Evolutionary conservation across 2,797 vertebrate genomes (phyloP), one percentile per base, ranked within the genome.

Genomic region (Alfaro cultratus): DNA sequence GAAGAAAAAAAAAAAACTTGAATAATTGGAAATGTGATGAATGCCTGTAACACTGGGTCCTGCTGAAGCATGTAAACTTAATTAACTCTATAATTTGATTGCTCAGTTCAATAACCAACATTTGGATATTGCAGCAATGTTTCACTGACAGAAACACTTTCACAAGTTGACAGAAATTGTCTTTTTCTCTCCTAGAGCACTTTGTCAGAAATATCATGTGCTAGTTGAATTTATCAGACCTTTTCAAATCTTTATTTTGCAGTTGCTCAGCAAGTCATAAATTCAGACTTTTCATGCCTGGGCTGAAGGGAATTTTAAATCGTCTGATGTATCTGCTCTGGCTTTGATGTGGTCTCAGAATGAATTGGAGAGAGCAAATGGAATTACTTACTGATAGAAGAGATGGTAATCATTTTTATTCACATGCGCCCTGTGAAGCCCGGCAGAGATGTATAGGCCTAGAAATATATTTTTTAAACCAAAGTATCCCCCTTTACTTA

Each of bases 341-440:
- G 86, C 93, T 95, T 92, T 95, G 92, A 95, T 94, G 91, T 93
- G 92, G 86, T 87, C 86, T 91, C 88, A 79, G 89, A 93, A 88
- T 92, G 86, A 92, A 93, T 90, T 88, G 90, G 88, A 90, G 87
- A 85, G 91, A 92, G 92, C 89, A 92, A 94, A 95, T 92, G 92
- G 93, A 94, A 94, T 93, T 93, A 92, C 92, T 93, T 90, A 94
- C 88, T 93, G 91, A 92, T 92, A 92, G 89, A 78, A 91, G 90
- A 91, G 93, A 94, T 91, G 86, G 89, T 92, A 91, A 95, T 94
- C 91, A 91, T 91, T 94, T 94, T 90, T 92, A 93, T 89, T 91
- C 93, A 88, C 86, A 87, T 82, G 79, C 83, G 83, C 85, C 90
- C 76, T 83, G 85, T 87, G 80, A 79, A 76, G 79, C 82, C 84